Base-by-base conservation (phyloP, 1,140 invertebrate species). In the Polypedilum pembai region DNA sequence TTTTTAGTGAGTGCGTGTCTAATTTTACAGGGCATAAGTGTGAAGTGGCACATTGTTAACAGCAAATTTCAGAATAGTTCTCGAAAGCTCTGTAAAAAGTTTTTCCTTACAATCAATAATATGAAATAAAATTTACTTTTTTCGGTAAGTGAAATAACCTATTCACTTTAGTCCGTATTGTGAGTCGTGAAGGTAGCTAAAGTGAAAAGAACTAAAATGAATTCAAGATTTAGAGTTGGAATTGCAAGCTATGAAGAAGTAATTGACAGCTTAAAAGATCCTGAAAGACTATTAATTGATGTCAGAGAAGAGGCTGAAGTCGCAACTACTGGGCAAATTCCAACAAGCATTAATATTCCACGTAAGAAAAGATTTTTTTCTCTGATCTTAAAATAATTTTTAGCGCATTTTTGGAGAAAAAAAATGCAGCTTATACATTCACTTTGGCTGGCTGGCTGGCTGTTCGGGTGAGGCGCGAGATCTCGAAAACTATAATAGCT, bases 311-410 rank as follows among this genome's bases (percentile, higher is more conserved):
- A 21, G 7, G n/a, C 17, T 10, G 73, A 73, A 12, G 8, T 73
- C 24, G 2, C 3, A 7, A 7, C 21, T 15, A 15, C 73, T 73
- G 73, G 73, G 10, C 33, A 17, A 40, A 73, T 73, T 3, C 73
- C 73, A 41, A 73, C 20, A 8, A 40, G 21, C 17, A 73, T 73
- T 4, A 73, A 73, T 17, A 40, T 73, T 40, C 73, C 73, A 40
- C n/a, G 73, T 73, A 40, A 73, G 73, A 4, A 15, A n/a, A 56
- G 15, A 12, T 1, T 56, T 56, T 3, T 4, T n/a, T 56, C 15
- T 15, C 3, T n/a, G 12, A 12, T 15, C 12, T 12, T 12, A 8
- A 56, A 33, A 56, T 56, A 56, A 15, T 15, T 45, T 45, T 10
- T 45, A 10, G 41, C n/a, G n/a, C n/a, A n/a, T n/a, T n/a, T n/a